These are phyloP conservation scores for Smithornis capensis DNA, from an alignment of 2,113 vertebrate species.

Conservation along the genomic window DNA sequence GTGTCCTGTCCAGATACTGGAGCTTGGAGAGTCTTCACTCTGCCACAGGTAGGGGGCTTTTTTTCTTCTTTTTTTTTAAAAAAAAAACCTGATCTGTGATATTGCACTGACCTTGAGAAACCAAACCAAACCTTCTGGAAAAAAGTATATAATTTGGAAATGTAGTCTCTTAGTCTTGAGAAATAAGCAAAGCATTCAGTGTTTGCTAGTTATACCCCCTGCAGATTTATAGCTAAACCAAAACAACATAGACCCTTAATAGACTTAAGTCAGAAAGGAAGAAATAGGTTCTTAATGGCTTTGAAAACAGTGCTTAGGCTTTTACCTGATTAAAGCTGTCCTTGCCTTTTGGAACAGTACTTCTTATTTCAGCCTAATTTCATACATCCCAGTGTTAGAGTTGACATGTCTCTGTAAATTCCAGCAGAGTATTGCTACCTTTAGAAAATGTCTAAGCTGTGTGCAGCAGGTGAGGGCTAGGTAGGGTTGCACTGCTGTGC, in stretches of 20 bases:
- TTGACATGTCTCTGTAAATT: background rate
- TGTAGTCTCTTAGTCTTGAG: background rate
- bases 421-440: background rate
- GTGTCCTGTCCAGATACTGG: constrained; percentile 90
- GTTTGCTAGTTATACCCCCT: background rate
- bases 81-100: constrained; percentile 24
- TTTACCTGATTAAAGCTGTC: background rate
- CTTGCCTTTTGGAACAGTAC: background rate
- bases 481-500: background rate
- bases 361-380: background rate
- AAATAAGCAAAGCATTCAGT: background rate
- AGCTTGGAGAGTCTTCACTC: constrained; percentile 96
- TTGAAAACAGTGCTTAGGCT: background rate
- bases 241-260: background rate
- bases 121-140: background rate
- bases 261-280: background rate
- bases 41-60: constrained; percentile 83
- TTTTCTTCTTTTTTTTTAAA: background rate
- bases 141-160: background rate
- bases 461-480: background rate
- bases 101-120: constrained; percentile 65
- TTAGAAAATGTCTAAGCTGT: background rate
- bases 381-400: fast-evolving
- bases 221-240: background rate
- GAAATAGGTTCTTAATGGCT: background rate